Conservation (phyloP, 2,797 vertebrate genomes). For the Pipistrellus pygmaeus region DNA sequence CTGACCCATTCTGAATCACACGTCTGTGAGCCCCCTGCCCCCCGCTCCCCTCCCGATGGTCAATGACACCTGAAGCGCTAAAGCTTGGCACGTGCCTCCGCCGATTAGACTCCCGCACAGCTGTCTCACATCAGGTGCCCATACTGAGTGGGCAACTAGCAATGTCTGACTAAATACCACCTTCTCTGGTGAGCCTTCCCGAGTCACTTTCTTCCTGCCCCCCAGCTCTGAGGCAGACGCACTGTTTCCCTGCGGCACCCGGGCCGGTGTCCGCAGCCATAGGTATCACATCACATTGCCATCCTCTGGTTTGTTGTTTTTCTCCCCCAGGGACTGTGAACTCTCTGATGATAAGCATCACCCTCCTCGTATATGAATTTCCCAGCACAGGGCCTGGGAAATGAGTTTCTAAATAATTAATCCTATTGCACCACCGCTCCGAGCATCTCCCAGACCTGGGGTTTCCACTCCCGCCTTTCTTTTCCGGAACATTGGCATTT, state of each 20-base stretch:
- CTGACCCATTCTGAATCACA: constrained; percentile 74
- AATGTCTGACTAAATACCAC: neutral
- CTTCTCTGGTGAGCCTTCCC: neutral
- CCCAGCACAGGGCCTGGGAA: neutral
- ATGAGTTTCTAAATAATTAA: neutral
- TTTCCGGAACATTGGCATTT: constrained; percentile 64
- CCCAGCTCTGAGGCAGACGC: neutral
- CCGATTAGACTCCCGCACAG: constrained; percentile 81
- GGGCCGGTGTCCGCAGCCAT: neutral
- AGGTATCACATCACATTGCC: fast-evolving
- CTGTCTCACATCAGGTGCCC: constrained; percentile 76
- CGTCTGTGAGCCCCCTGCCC: constrained; percentile 64
- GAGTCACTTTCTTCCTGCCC: neutral
- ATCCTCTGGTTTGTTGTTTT: neutral
- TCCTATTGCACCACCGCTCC: neutral
- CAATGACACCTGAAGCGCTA: constrained; percentile 72
- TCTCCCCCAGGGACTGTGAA: neutral
- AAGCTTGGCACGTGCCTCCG: constrained; percentile 73
- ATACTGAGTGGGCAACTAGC: neutral
- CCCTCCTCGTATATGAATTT: neutral
- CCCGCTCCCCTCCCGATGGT: constrained; percentile 42
- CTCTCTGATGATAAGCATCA: neutral
- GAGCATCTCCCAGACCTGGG: constrained; percentile 36
- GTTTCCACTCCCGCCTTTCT: constrained; percentile 39
- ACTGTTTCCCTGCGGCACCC: neutral